Conservation (phyloP, 2,888 invertebrate genomes). For the Cryptophagus acutangulus region DNA sequence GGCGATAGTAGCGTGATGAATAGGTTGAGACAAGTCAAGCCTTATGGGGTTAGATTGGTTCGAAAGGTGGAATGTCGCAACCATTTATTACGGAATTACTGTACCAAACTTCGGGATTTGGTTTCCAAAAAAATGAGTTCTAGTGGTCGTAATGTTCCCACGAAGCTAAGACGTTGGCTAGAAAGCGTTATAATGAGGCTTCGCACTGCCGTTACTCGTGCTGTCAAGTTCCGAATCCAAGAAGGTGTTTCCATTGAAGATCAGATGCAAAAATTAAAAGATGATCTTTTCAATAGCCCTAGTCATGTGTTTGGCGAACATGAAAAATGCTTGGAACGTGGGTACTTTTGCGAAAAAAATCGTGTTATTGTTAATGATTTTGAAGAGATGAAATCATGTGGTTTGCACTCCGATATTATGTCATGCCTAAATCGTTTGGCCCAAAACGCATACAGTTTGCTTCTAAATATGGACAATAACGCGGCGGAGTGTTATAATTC, state of each 20-base stretch:
- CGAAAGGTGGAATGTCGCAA: slow-evolving; percentile 37
- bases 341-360: not conserved
- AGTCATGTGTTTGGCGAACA: slow-evolving; percentile 9
- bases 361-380: too few species aligned
- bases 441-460: slow-evolving; percentile 4
- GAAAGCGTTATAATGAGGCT: not conserved
- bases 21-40: slow-evolving; percentile 25
- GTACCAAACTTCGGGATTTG: slow-evolving; percentile 15
- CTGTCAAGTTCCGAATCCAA: not conserved
- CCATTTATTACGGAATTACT: slow-evolving; percentile 16
- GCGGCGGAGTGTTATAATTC: slow-evolving; percentile 31
- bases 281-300: slow-evolving; percentile 3
- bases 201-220: slow-evolving; percentile 2
- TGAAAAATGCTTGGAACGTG: not conserved
- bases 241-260: not conserved
- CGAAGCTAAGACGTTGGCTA: not conserved
- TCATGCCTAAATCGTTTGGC: not conserved
- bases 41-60: slow-evolving; percentile 26
- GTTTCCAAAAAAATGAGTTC: not conserved
- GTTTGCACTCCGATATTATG: slow-evolving; percentile 2
- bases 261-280: not conserved
- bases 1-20: slow-evolving; percentile 38
- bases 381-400: too few species aligned
- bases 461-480: slow-evolving; percentile 27
- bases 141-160: not conserved